phyloP scores from a whole-genome alignment of 2,888 invertebrate species.

The Neoaliturus tenellus region DNA sequence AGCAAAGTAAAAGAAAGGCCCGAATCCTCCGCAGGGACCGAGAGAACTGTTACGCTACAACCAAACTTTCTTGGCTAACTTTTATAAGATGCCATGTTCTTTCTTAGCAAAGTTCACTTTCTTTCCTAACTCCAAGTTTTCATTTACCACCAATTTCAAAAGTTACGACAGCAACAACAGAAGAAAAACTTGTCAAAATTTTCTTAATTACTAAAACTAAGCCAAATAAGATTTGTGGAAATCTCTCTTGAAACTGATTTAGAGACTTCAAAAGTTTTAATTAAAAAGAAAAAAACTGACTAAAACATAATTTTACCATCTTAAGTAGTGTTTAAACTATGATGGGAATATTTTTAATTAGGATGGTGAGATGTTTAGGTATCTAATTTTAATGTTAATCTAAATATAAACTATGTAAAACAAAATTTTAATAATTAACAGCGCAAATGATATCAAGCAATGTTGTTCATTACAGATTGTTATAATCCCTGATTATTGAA shows the following conservation, averaged over 20 bases:
- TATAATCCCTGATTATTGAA: no score
- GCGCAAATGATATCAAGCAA: no score
- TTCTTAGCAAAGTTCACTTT: slow-evolving; percentile 44
- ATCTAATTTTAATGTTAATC: neutral
- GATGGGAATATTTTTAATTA: no score
- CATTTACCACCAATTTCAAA: slow-evolving; percentile 52
- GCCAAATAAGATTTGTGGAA: slow-evolving; percentile 46
- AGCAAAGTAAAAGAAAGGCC: neutral
- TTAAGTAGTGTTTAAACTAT: neutral
- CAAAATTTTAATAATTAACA: no score
- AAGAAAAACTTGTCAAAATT: slow-evolving; percentile 40
- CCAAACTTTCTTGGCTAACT: slow-evolving; percentile 45
- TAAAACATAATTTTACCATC: slow-evolving; percentile 16
- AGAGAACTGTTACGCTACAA: slow-evolving; percentile 23
- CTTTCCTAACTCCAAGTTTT: slow-evolving; percentile 38
- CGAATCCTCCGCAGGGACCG: slow-evolving; percentile 4
- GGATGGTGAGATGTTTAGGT: neutral
- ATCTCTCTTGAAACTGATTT: slow-evolving; percentile 41
- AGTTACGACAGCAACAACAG: slow-evolving; percentile 49
- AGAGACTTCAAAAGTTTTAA: slow-evolving; percentile 40
- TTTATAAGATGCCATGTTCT: slow-evolving; percentile 53
- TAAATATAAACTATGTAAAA: no score
- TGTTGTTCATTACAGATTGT: no score
- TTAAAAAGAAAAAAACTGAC: slow-evolving; percentile 38
- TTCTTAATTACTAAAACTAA: slow-evolving; percentile 52